phyloP scores from a whole-genome alignment of 2,888 invertebrate species.

The Eurois occulta region DNA sequence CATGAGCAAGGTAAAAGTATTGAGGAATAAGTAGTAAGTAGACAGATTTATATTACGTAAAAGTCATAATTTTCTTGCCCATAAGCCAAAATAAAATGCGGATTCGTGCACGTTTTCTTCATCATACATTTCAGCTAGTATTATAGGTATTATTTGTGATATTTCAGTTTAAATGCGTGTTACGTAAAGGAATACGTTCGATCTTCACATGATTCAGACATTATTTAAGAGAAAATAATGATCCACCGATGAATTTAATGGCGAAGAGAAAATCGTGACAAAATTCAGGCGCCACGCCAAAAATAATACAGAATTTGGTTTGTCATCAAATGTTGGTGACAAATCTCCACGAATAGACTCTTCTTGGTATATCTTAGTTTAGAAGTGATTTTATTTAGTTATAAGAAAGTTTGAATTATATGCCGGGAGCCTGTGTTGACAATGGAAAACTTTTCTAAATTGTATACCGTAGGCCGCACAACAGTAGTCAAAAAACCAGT shows the following conservation, averaged over 20 bases:
- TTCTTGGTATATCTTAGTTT: slow-evolving; percentile 31
- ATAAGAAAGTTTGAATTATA: slow-evolving; percentile 2
- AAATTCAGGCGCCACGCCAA: slow-evolving; percentile 61
- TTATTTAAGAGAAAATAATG: slow-evolving; percentile 14
- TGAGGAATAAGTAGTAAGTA: not conserved
- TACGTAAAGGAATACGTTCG: not conserved
- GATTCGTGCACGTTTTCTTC: not conserved
- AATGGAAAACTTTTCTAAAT: not conserved
- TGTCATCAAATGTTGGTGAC: slow-evolving; percentile 52
- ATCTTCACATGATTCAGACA: slow-evolving; percentile 1
- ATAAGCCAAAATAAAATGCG: not conserved
- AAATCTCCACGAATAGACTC: slow-evolving; percentile 45
- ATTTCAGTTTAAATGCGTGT: not conserved
- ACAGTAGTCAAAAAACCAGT: not conserved
- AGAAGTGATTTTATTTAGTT: slow-evolving; percentile 23
- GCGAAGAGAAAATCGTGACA: slow-evolving; percentile 15
- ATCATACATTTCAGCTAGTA: not conserved
- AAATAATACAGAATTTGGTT: slow-evolving; percentile 50
- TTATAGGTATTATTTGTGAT: not conserved
- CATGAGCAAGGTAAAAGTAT: not conserved
- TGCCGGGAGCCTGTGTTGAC: not conserved
- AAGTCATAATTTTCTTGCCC: not conserved
- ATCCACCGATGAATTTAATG: slow-evolving; percentile 27
- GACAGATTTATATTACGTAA: not conserved
- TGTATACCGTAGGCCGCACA: not conserved